phyloP scores from a whole-genome alignment of 2,113 vertebrate genomes.

The Sinocyclocheilus rhinocerous region DNA sequence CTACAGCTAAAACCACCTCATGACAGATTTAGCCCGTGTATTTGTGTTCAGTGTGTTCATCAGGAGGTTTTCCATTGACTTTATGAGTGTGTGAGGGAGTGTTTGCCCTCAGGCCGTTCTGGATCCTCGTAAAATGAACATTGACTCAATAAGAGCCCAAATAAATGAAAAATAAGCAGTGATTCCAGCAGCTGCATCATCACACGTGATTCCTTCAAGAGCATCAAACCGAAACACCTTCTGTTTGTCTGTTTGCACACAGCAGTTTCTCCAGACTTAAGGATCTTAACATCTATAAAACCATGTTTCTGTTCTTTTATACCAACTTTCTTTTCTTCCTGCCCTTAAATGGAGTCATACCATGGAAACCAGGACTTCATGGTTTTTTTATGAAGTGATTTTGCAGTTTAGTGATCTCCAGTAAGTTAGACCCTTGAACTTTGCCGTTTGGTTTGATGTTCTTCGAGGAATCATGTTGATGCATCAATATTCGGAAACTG shows the following conservation, averaged over 20 bases:
- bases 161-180: slow-evolving; percentile 55
- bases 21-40: not conserved
- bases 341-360: no score
- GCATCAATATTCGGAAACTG: no score
- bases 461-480: no score
- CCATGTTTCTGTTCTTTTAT: no score
- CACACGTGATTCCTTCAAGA: not conserved
- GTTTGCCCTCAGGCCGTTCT: slow-evolving; percentile 43
- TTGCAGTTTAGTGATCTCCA: no score
- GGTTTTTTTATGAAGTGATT: no score
- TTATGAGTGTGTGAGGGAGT: slow-evolving; percentile 37
- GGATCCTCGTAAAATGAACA: slow-evolving; percentile 52
- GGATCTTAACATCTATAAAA: not conserved
- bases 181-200: slow-evolving; percentile 11
- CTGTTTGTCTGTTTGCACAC: not conserved
- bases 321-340: no score
- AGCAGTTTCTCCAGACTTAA: not conserved
- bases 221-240: not conserved
- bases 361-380: no score
- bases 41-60: not conserved
- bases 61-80: not conserved
- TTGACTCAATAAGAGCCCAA: slow-evolving; percentile 46
- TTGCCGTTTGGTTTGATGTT: no score
- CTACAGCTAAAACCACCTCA: not conserved
- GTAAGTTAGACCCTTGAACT: no score